Base-by-base conservation (phyloP, 2,888 invertebrate species). In the Agonopterix subpropinquella region DNA sequence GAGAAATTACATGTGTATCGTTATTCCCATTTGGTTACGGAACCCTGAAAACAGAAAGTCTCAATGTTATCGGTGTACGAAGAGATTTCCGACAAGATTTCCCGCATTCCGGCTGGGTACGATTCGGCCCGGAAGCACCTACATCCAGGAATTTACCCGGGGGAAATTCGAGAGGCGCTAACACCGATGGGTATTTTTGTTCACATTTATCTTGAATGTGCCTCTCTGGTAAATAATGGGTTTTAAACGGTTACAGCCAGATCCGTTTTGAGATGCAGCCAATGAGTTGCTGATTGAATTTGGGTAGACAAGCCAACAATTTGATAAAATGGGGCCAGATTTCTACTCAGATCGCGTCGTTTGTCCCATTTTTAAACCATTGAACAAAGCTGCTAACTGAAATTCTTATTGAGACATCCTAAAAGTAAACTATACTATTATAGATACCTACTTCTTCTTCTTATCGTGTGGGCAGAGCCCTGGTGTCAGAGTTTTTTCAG, bases 21-120 rank as follows among this genome's bases (percentile, higher is more conserved):
- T 28, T 28, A 28, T 28, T 28, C 28, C 28, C 28, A 28, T 28
- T 28, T 28, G 28, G 28, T 28, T 28, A 28, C 28, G 28, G 28
- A 7, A 28, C 28, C n/a, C 39, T 9, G 8, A n/a, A 39, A 39
- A 63, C 54, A 56, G 61, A 64, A 61, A 64, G 58, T 63, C 59
- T 59, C 62, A 66, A 64, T 64, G 64, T 63, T 65, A 66, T 63
- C 65, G 57, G 57, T 64, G 68, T 56, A 58, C 49, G 57, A 63
- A 62, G 58, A 68, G 71, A 77, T 78, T 77, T 77, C 76, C 75
- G 70, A 53, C 55, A 61, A 71, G 68, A 78, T 73, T 70, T 77
- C 67, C 68, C 64, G 61, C 59, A 67, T 70, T 70, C 74, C 69
- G 61, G 62, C 49, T 59, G 4, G 28, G 43, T 47, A 47, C 43